Base-by-base conservation (phyloP, 2,888 invertebrate species). In the Tachina lurida region DNA sequence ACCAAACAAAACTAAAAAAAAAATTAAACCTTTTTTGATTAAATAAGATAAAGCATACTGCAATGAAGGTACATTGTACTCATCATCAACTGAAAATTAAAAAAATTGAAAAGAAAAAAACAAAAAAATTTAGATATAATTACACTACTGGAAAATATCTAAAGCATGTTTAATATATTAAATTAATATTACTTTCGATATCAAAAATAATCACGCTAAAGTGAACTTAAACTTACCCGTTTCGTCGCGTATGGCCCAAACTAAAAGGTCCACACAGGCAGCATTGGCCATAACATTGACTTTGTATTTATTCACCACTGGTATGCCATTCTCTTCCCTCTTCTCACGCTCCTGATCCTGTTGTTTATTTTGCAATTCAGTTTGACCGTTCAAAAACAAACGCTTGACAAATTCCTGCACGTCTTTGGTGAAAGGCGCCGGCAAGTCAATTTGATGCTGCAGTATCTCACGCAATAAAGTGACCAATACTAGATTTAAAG, bases 171-270 rank as follows among this genome's bases (percentile, higher is more conserved):
- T 13, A 47, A 52, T 54, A 56, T 60, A 43, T 52, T 43, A 22
- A 49, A 10, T 54, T 47, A 31, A 19, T 47, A 65, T 12, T 22
- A 22, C 7, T 58, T 58, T 62, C 49, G 39, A 43, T 9, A 22
- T 52, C 58, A 39, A 70, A 49, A 17, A 70, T n/a, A 22, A 62
- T 54, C 60, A 62, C 15, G 10, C 5, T 19, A 13, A 39, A 65
- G n/a, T n/a, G 15, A 45, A 12, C 19, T 13, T 1, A 49, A 49
- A 88, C 90, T 93, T 92, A 98, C 98, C 98, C 91, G 97, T 97
- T 94, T 99, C 99, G 92, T 99, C 99, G 1, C 97, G 96, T 88
- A 98, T 98, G 1, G 99, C 98, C 99, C 99, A 99, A 45, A 99
- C 98, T 2, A 99, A 94, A 10, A 99, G 94, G 93, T 99, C 99